A percentile compares a stretch with the other conserved stretches of the same genome.
Conservation (phyloP, 2,113 vertebrate genomes). For the Perca flavescens region DNA sequence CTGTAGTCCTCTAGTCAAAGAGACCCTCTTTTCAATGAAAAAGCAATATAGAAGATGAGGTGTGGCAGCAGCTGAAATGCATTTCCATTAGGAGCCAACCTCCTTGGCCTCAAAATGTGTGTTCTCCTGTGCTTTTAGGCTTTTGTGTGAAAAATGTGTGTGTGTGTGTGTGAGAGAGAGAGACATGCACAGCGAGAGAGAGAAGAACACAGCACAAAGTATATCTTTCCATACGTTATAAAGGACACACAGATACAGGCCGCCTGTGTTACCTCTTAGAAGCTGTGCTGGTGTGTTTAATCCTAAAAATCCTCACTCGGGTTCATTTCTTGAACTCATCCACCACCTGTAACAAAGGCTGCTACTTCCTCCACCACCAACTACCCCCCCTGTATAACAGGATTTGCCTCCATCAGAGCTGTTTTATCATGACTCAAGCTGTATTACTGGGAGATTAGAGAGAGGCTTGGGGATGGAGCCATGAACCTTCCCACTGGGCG, state of each 20-base stretch:
- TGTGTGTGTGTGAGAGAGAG: slow-evolving; percentile 2
- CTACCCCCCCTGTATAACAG: slow-evolving; percentile 58
- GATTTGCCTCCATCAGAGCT: slow-evolving; percentile 76
- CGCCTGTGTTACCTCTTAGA: slow-evolving; percentile 15
- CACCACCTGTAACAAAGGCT: slow-evolving; percentile 60
- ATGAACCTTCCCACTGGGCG: slow-evolving; percentile 46
- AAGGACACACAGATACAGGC: background rate
- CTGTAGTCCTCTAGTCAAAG: slow-evolving; percentile 64
- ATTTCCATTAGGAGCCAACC: slow-evolving; percentile 75
- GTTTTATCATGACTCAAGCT: slow-evolving; percentile 79
- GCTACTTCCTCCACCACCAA: slow-evolving; percentile 22
- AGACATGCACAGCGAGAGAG: background rate
- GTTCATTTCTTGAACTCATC: slow-evolving; percentile 65
- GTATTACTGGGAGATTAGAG: slow-evolving; percentile 78
- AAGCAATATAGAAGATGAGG: slow-evolving; percentile 72
- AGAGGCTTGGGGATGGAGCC: slow-evolving; percentile 55
- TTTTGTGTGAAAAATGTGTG: slow-evolving; percentile 17
- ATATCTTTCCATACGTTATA: background rate
- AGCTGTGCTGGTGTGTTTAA: slow-evolving; percentile 52
- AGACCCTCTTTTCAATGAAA: slow-evolving; percentile 70
- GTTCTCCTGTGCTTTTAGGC: slow-evolving; percentile 37
- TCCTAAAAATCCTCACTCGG: slow-evolving; percentile 58
- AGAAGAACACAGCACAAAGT: background rate
- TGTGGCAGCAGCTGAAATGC: slow-evolving; percentile 72
- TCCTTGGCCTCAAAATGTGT: slow-evolving; percentile 61